Base-by-base conservation (phyloP, 1,140 invertebrate genomes). In the Drosophila bocki region DNA sequence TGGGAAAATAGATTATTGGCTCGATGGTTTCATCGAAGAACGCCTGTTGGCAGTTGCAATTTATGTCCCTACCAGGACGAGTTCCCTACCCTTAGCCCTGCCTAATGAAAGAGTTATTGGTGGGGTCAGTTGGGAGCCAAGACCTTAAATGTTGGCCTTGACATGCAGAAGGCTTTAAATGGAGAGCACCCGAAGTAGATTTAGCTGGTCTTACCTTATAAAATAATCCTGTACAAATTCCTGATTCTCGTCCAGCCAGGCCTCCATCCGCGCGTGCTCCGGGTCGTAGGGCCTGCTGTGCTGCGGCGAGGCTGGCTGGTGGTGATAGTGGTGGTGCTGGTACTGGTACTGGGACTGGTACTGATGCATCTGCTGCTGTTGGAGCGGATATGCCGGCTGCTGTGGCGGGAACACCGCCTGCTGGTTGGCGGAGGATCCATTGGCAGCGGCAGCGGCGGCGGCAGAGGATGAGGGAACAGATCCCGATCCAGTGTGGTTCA, bases 151-250 rank as follows among this genome's bases (percentile, higher is more conserved):
- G 3, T 32, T 60, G 54, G 13, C 39, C 22, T 19, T 39, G 19
- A 39, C 50, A 19, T 11, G 12, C 2, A 2, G 12, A 2, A 35
- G 32, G 17, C 33, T 22, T 22, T 22, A 32, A 50, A 2, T 29
- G 11, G 2, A 2, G 26, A 9, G 26, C n/a, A 17, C 6, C 3
- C 6, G n/a, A 6, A 33, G 11, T 11, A 7, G 5, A 26, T 32
- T 54, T 32, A 19, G 6, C 6, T 12, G 0, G 0, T 8, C 17
- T 7, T 9, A 98, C 97, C 97, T 97, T 82, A 98, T 95, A 93
- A 99, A 98, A 94, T 99, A 99, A 93, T 98, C 97, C 90, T 98
- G 96, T 62, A 97, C 96, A 93, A 99, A 99, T 92, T 98, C 97
- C 64, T 97, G 97, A 94, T 99, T 98, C 92, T 99, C 98, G 93